Evolutionary conservation across 2,113 vertebrate species (phyloP), one percentile per base, ranked within the genome.

Genomic region (Pseudopodoces humilis): DNA sequence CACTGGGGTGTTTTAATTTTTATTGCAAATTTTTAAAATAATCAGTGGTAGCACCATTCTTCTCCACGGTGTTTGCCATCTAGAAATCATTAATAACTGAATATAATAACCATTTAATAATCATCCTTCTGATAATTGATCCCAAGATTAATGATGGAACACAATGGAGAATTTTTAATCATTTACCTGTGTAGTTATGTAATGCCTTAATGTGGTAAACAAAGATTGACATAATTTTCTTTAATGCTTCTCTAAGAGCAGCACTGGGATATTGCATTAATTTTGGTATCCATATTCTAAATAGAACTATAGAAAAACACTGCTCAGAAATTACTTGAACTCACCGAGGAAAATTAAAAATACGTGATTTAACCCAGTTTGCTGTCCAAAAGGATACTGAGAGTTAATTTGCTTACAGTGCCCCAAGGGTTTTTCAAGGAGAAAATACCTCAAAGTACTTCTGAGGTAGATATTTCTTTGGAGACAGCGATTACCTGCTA

Each of bases 401-500:
- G 92, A 79, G 63, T 90, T 78, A 62, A 91, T 56, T 35, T 28
- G 33, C 33, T 41, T 82, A 1, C 23, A 44, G 30, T 0, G 9
- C 56, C 60, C 37, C 60, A 86, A 87, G 77, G 47, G 69, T 67
- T 80, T 62, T 43, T 46, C 77, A 86, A 81, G 69, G 69, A 84
- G 90, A 52, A 92, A 89, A 91, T 76, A 85, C 49, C 44, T 91
- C 0, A 0, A 68, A 82, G 72, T 35, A 14, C 72, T 83, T 55
- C 37, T 74, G 50, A 58, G 25, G 77, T 7, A 27, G 27, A 2
- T 10, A 33, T 21, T 68, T 76, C 83, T 46, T 60, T 24, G 31
- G 39, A 82, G 74, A 23, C 24, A 47, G 31, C 35, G 50, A 86
- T 81, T 76, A 33, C 50, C 30, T 17, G 0, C 37, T 30, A 11